Percentiles rank a stretch among this genome's conserved stretches.
phyloP scores from a whole-genome alignment of 1,140 invertebrate genomes.

The Bombus fervidus region DNA sequence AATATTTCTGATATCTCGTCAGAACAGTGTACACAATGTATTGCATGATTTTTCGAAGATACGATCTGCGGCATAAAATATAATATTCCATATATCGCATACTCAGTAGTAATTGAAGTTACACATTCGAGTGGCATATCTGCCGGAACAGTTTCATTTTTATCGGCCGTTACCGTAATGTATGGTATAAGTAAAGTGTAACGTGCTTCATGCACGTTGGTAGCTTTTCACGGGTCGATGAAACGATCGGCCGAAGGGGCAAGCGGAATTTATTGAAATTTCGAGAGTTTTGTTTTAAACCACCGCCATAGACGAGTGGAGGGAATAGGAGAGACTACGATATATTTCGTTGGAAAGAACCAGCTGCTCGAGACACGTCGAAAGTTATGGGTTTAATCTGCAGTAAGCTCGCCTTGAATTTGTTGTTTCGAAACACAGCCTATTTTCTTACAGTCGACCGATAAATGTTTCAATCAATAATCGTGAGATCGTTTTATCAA shows the following conservation, averaged over 20 bases:
- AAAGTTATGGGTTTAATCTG: constrained; percentile 55
- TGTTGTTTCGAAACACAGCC: constrained; percentile 25
- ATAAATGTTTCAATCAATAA: background rate
- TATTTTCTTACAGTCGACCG: background rate
- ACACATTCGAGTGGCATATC: background rate
- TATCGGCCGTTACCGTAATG: background rate
- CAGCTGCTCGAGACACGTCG: constrained; percentile 49
- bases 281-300: constrained; percentile 49
- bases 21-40: no score
- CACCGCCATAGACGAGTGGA: constrained; percentile 30
- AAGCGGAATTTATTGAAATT: constrained; percentile 37
- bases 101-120: background rate
- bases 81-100: no score
- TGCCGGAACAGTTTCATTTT: background rate
- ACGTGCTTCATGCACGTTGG: background rate
- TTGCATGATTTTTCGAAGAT: no score
- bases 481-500: background rate
- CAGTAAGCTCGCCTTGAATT: constrained; percentile 41
- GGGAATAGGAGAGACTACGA: constrained; percentile 40
- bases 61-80: no score
- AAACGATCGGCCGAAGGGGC: background rate
- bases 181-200: constrained; percentile 6
- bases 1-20: no score
- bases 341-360: constrained; percentile 55
- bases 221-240: background rate